A percentile compares a stretch with the other conserved stretches of the same genome.
Evolutionary conservation across 2,888 invertebrate genomes (phyloP).

Genomic region (Gymnosoma rotundatum): DNA sequence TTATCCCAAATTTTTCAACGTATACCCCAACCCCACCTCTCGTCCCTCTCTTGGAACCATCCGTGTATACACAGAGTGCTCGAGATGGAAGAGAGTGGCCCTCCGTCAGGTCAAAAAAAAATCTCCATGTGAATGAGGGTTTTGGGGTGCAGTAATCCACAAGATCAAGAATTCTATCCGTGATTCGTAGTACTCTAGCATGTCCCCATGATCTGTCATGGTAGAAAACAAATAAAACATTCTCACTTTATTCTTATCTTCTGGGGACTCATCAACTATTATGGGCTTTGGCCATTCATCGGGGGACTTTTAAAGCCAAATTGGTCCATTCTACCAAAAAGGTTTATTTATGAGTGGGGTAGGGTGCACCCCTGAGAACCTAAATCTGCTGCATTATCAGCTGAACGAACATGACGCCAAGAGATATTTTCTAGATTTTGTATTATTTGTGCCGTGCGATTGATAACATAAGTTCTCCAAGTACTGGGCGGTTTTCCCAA

Average conservation of each 20-base stretch:
- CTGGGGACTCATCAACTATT: background rate
- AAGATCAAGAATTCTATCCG: too few species aligned
- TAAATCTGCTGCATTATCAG: constrained; percentile 61
- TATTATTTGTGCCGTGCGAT: constrained; percentile 32
- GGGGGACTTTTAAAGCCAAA: background rate
- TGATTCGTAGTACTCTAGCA: too few species aligned
- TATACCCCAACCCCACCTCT: too few species aligned
- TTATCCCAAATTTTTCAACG: too few species aligned
- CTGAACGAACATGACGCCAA: constrained; percentile 12
- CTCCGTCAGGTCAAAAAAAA: too few species aligned
- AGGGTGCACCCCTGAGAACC: constrained; percentile 53
- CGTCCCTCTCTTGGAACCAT: too few species aligned
- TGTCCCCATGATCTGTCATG: too few species aligned
- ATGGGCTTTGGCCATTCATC: constrained; percentile 23
- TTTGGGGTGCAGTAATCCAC: too few species aligned
- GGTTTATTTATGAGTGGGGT: constrained; percentile 15
- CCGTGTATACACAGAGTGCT: too few species aligned
- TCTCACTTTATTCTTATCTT: background rate
- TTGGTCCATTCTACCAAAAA: background rate
- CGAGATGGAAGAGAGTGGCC: too few species aligned
- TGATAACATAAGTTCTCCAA: constrained; percentile 22
- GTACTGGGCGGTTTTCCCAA: constrained; percentile 2
- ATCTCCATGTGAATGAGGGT: too few species aligned
- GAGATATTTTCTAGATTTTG: background rate
- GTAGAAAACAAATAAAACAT: background rate